A percentile compares a stretch with the other conserved stretches of the same genome.
phyloP scores from a whole-genome alignment of 2,113 vertebrate genomes.

The Triplophysa siluroides region DNA sequence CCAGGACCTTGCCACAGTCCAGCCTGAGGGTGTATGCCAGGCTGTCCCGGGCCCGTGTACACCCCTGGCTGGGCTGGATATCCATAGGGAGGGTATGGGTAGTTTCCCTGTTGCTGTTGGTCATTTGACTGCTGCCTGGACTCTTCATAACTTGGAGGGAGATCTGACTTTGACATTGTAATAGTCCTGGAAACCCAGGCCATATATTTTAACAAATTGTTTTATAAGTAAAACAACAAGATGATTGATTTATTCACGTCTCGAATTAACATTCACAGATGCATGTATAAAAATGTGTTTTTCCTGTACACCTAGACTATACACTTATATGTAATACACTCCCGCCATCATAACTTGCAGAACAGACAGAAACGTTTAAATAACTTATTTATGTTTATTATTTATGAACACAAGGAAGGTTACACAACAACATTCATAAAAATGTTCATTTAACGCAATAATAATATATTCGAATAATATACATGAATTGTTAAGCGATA shows the following conservation, averaged over 20 bases:
- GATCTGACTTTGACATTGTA: constrained; percentile 65
- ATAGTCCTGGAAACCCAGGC: constrained; percentile 17
- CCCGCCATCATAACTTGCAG: background rate
- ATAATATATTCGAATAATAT: too few species aligned
- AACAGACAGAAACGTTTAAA: too few species aligned
- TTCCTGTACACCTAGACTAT: background rate
- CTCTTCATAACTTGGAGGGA: constrained; percentile 73
- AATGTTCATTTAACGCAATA: too few species aligned
- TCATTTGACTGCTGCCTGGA: constrained; percentile 41
- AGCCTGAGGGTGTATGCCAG: constrained; percentile 47
- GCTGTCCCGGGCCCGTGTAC: constrained; percentile 60
- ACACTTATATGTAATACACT: background rate
- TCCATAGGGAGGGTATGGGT: constrained; percentile 45
- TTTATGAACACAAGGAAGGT: too few species aligned
- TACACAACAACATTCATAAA: too few species aligned
- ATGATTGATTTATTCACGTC: too few species aligned
- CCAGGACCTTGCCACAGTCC: constrained; percentile 60
- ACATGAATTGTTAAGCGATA: too few species aligned
- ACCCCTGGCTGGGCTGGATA: constrained; percentile 49
- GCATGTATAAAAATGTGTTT: too few species aligned
- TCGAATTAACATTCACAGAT: too few species aligned
- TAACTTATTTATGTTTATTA: too few species aligned
- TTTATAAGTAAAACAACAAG: too few species aligned
- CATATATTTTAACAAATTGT: background rate
- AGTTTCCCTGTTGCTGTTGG: constrained; percentile 22